Base-by-base conservation (phyloP, 2,113 vertebrate genomes). In the Gasterosteus aculeatus region DNA sequence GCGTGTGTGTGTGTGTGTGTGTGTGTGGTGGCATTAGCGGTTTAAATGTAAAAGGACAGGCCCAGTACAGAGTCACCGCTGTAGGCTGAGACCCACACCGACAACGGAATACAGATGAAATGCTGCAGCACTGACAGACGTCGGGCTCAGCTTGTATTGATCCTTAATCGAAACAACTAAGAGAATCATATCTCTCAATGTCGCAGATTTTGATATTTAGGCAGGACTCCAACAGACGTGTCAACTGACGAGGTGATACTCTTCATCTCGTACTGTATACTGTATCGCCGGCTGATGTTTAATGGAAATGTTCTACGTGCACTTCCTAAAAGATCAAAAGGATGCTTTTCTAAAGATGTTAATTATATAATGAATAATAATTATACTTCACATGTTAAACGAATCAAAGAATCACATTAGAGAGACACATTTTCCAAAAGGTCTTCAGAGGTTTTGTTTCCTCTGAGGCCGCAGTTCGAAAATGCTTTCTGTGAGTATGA, bases 1-100 rank as follows among this genome's bases (percentile, higher is more conserved):
- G 38, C 58, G 71, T 59, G 49, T 38, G 53, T 77, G 70, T 56
- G 54, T 62, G 68, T 29, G 44, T 51, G 58, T 47, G 47, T 76
- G 61, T 81, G 81, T 44, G 62, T 44, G 39, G 58, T 31, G 15
- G 31, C 39, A 35, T 65, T 49, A 60, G 10, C 41, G 64, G 46
- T 75, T 72, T 75, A 58, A 56, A 78, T 81, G 77, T 68, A 31
- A 0, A 8, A 10, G 62, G 19, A 15, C 60, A 63, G 60, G 29
- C 44, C 49, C 57, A 61, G 35, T 49, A 22, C 39, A 77, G 60
- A 64, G 39, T 76, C 51, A 73, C 58, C 71, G 44, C 67, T 77
- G 42, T 1, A 31, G 14, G 19, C 47, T 77, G n/a, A 67, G 68
- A 78, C 47, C 26, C 53, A 69, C 33, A 70, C 61, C 64, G 26